phyloP scores from a whole-genome alignment of 2,113 vertebrate genomes.

The Ovis canadensis region DNA sequence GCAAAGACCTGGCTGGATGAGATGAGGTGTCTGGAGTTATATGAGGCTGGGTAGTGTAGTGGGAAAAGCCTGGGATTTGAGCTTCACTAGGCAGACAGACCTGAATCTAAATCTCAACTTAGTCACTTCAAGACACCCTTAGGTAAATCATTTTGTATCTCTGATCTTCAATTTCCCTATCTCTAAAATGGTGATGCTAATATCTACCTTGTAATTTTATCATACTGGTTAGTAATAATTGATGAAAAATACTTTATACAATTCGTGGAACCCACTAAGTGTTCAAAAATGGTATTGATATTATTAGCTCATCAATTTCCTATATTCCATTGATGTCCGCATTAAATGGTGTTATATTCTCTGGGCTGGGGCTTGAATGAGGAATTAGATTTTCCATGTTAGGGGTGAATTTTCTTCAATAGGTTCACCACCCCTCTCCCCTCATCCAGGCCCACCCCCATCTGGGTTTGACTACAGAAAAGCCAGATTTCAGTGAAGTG shows the following conservation, averaged over 20 bases:
- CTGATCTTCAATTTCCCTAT: neutral
- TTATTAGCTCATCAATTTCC: neutral
- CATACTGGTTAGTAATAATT: neutral
- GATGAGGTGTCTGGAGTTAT: neutral
- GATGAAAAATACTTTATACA: neutral
- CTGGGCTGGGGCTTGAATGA: neutral
- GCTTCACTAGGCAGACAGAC: neutral
- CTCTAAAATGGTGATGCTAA: neutral
- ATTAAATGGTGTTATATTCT: neutral
- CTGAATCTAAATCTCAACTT: neutral
- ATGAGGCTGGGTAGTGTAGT: neutral
- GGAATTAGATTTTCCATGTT: neutral
- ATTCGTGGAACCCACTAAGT: neutral
- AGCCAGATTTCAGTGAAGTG: neutral
- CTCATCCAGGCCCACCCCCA: neutral
- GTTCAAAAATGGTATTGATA: neutral
- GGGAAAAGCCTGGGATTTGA: neutral
- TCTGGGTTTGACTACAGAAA: neutral
- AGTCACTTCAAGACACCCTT: neutral
- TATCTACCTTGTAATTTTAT: neutral
- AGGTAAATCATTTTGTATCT: neutral
- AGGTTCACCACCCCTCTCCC: neutral
- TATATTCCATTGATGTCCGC: neutral
- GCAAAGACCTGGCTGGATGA: neutral
- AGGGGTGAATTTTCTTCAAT: neutral